Conservation (phyloP, 2,113 vertebrate genomes). For the Ciconia boyciana region DNA sequence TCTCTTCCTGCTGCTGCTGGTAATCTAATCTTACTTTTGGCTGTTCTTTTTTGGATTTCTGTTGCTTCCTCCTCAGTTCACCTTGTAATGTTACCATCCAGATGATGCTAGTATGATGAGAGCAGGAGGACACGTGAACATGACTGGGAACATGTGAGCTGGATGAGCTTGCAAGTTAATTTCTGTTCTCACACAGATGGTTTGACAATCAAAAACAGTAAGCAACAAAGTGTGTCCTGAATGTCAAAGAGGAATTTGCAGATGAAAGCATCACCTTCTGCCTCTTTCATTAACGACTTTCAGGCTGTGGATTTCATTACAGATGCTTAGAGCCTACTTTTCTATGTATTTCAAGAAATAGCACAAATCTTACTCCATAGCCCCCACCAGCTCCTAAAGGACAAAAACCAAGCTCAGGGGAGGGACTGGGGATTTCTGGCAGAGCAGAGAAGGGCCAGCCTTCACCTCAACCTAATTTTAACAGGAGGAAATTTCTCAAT, state of each 20-base stretch:
- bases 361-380: neutral
- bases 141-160: neutral
- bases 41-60: neutral
- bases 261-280: neutral
- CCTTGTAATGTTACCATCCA: neutral
- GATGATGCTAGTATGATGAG: neutral
- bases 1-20: neutral
- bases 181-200: neutral
- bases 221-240: neutral
- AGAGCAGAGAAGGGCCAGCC: neutral
- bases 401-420: neutral
- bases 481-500: neutral
- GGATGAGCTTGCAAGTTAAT: neutral
- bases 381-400: neutral
- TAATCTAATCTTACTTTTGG: neutral
- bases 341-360: neutral
- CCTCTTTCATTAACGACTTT: neutral
- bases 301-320: neutral
- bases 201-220: neutral
- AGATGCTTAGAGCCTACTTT: neutral
- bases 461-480: neutral
- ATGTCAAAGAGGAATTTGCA: neutral
- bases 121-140: neutral
- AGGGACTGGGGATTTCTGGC: neutral
- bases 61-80: neutral